These are phyloP conservation scores for Schizopygopsis pylzovi DNA, from an alignment of 2,797 vertebrate genomes.

Conservation along the genomic window DNA sequence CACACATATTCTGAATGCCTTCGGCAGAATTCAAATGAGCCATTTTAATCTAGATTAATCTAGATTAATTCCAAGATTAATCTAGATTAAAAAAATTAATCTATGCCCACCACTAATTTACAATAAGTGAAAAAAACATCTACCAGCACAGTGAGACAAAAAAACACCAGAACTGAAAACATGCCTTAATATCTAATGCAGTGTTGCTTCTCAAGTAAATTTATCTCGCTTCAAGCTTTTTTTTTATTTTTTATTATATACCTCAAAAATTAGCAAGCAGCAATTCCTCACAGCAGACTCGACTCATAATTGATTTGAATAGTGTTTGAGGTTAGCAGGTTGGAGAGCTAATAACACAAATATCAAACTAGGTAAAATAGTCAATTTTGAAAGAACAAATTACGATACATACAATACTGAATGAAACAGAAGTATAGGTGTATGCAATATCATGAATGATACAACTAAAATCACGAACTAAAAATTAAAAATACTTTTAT, in stretches of 20 bases:
- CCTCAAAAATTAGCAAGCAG: not conserved
- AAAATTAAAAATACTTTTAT: not conserved
- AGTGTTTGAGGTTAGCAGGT: not conserved
- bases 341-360: not conserved
- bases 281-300: not conserved
- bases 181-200: constrained; percentile 1
- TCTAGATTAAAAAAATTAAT: too few species aligned
- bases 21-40: too few species aligned
- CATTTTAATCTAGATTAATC: too few species aligned
- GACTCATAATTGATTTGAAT: not conserved
- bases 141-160: not conserved
- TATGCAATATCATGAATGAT: not conserved
- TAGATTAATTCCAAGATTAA: too few species aligned
- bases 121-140: not conserved
- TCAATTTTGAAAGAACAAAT: not conserved
- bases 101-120: too few species aligned
- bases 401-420: not conserved
- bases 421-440: not conserved
- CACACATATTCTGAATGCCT: too few species aligned
- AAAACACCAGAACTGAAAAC: not conserved
- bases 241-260: not conserved
- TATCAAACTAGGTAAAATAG: not conserved
- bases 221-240: not conserved
- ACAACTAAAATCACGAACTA: not conserved
- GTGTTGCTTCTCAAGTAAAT: not conserved